These are phyloP conservation scores for Catagonus wagneri DNA, from an alignment of 2,113 vertebrate species.

Conservation along the genomic window DNA sequence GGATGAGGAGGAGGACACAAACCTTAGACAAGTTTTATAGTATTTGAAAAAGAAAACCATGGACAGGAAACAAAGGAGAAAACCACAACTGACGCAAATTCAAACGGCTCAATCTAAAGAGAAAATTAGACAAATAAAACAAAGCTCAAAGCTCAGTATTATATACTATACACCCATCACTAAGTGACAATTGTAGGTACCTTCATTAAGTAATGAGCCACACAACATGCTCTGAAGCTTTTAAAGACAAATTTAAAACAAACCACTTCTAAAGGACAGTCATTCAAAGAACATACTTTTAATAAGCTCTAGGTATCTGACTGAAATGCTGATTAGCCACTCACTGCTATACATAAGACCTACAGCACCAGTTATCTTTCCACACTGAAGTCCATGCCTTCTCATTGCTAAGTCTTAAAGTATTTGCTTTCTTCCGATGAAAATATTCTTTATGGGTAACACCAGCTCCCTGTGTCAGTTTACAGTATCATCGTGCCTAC, in stretches of 20 bases:
- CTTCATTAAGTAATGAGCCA: not conserved
- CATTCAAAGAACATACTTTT: slow-evolving; percentile 6
- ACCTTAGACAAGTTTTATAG: slow-evolving; percentile 47
- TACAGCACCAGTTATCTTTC: not conserved
- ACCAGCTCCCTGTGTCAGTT: not conserved
- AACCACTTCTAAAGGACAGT: slow-evolving; percentile 9
- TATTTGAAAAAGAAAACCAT: slow-evolving; percentile 38
- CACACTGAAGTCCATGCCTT: not conserved
- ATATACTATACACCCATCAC: not conserved
- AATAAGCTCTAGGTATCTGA: not conserved
- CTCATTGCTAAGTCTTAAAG: not conserved
- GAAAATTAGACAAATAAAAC: not conserved
- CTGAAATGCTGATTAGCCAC: not conserved
- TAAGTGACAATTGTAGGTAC: not conserved
- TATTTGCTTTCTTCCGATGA: slow-evolving; percentile 35
- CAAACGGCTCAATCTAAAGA: not conserved
- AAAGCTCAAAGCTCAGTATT: not conserved
- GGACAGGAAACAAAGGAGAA: not conserved
- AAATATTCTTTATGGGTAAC: slow-evolving; percentile 13
- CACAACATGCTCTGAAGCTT: not conserved
- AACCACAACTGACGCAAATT: slow-evolving; percentile 11
- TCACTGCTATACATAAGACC: not conserved
- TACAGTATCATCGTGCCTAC: not conserved
- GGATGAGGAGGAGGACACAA: slow-evolving; percentile 55
- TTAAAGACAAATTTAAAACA: slow-evolving; percentile 42